Evolutionary conservation across 2,797 vertebrate genomes (phyloP), one percentile per base, ranked within the genome.

Genomic region (Syncerus caffer): DNA sequence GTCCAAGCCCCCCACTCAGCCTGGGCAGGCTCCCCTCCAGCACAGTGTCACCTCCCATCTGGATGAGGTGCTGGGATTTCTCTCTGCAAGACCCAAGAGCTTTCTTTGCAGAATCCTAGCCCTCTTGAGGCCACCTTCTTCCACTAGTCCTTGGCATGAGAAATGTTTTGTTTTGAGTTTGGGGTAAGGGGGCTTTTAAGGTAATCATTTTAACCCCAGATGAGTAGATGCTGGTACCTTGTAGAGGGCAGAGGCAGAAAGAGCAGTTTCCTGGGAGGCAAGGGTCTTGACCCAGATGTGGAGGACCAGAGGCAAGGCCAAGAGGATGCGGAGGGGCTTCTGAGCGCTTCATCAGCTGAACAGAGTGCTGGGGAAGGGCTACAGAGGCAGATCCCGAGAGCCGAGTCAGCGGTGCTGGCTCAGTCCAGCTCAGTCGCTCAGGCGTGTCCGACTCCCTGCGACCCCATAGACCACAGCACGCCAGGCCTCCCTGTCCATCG

Each of bases 361-460:
- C 0, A 1, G 12, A 21, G 3, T 13, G 62, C 38, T 27, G 12
- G 51, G 23, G 51, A 31, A 17, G 42, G 51, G 71, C 64, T 38
- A 23, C 10, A 6, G 0, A 71, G 64, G 64, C 64, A 71, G 64
- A 71, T 21, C 10, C 64, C 0, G 0, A 71, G 23, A 58, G 31
- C 15, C 38, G 27, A n/a, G 1, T 7, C 64, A 71, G 64, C 4
- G 6, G 64, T 29, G 23, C 6, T 11, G 14, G 11, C 11, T 23
- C n/a, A 67, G n/a, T 38, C 67, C 10, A 71, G n/a, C 62, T 31
- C 29, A 62, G 3, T 21, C 1, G 3, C n/a, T 71, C n/a, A 38
- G n/a, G 34, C 0, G 1, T 11, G 10, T 38, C 4, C 0, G 9
- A 34, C 64, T 21, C n/a, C 67, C 34, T 34, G 19, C 0, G 0